Evolutionary conservation across 2,113 vertebrate genomes (phyloP).

Genomic region (Sciurus niger): DNA sequence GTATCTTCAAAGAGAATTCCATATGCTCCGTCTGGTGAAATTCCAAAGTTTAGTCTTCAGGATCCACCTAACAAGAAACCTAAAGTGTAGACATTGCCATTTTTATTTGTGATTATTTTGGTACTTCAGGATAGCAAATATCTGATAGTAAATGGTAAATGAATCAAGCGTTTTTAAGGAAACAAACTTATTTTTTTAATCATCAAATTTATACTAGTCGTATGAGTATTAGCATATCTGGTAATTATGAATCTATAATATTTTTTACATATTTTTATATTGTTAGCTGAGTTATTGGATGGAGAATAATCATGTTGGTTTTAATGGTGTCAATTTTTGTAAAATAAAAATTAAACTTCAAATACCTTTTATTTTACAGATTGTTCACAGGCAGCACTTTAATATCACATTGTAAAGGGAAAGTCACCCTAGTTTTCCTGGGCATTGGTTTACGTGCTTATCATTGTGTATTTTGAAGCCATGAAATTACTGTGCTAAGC

Average conservation of each 20-base stretch:
- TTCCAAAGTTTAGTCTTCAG: conserved; percentile 90
- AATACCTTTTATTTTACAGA: conserved; percentile 78
- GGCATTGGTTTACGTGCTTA: conserved; percentile 32
- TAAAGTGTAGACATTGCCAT: conserved; percentile 89
- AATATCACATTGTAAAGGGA: conserved; percentile 54
- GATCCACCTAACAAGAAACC: conserved; percentile 95
- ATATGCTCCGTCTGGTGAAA: conserved; percentile 93
- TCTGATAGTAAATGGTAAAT: conserved; percentile 78
- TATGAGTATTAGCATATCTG: conserved; percentile 76
- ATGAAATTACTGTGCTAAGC: conserved; percentile 57
- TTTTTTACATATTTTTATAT: conserved; percentile 90
- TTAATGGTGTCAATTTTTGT: conserved; percentile 83
- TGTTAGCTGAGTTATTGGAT: conserved; percentile 80
- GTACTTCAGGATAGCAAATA: conserved; percentile 74
- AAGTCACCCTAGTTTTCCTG: conserved; percentile 1
- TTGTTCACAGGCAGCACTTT: conserved; percentile 79
- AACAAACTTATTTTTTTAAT: conserved; percentile 89
- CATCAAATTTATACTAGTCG: conserved; percentile 84
- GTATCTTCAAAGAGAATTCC: conserved; percentile 94
- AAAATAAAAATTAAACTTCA: conserved; percentile 72
- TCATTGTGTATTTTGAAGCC: conserved; percentile 51
- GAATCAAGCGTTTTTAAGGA: conserved; percentile 83
- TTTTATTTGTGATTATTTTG: conserved; percentile 64
- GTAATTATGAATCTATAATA: conserved; percentile 86
- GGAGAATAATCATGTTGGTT: conserved; percentile 81